These are phyloP conservation scores for Agonum fuliginosum DNA, from an alignment of 2,888 invertebrate species.

Conservation along the genomic window DNA sequence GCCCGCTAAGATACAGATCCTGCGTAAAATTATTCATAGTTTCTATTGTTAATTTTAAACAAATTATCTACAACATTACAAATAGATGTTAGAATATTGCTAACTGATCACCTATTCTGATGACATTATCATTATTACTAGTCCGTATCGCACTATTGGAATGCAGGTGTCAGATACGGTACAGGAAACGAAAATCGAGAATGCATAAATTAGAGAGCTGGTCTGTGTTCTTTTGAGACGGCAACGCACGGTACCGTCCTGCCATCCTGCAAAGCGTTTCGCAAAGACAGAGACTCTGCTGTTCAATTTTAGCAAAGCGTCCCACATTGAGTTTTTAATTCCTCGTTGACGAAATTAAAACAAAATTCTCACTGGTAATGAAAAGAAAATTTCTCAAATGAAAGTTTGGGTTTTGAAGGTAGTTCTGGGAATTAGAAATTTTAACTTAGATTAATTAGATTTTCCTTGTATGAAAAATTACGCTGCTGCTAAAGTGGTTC, in stretches of 20 bases:
- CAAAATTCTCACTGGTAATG: constrained; percentile 35
- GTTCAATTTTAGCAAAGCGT: background rate
- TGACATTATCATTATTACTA: too few species aligned
- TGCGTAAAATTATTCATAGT: too few species aligned
- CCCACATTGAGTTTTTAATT: constrained; percentile 9
- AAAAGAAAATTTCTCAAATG: constrained; percentile 46
- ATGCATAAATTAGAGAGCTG: too few species aligned
- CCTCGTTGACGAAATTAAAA: constrained; percentile 26
- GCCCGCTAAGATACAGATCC: too few species aligned
- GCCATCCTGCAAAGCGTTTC: background rate
- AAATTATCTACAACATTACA: too few species aligned
- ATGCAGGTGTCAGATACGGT: too few species aligned
- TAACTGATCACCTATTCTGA: too few species aligned
- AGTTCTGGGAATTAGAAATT: constrained; percentile 46
- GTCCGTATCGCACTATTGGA: too few species aligned
- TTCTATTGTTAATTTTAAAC: too few species aligned
- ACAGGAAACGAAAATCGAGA: too few species aligned
- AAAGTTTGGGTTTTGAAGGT: constrained; percentile 1
- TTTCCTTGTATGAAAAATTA: constrained; percentile 30
- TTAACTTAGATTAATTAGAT: constrained; percentile 48
- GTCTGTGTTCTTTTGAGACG: background rate
- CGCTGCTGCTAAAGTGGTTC: constrained; percentile 21
- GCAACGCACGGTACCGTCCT: too few species aligned
- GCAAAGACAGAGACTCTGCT: background rate
- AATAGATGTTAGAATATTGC: too few species aligned